Evolutionary conservation across 2,888 invertebrate species (phyloP).

Genomic region (Galeopsomyia nigrocyanea): DNA sequence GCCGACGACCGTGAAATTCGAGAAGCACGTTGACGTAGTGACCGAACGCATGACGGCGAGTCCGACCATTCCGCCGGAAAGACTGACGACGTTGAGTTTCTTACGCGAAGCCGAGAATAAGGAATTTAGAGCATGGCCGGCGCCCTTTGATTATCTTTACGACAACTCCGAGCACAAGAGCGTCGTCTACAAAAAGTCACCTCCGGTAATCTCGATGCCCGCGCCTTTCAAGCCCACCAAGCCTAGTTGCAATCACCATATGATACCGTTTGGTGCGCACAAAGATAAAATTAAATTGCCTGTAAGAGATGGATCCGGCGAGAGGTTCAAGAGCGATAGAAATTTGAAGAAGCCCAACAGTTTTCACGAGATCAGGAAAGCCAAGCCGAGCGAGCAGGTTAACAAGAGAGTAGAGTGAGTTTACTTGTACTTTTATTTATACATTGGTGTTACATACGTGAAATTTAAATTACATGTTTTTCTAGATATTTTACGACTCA

Average conservation of each 20-base stretch:
- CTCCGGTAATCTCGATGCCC: background rate
- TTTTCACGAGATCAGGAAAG: no score
- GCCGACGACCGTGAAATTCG: conserved; percentile 24
- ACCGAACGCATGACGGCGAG: background rate
- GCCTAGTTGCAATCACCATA: conserved; percentile 10
- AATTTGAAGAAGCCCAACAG: background rate
- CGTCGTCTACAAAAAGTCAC: conserved; percentile 14
- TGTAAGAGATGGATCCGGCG: background rate
- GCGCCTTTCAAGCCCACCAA: background rate
- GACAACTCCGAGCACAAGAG: conserved; percentile 56
- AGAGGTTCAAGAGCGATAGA: background rate
- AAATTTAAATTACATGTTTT: background rate
- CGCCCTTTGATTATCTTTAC: conserved; percentile 60
- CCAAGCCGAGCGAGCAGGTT: no score
- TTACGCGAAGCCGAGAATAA: conserved; percentile 45
- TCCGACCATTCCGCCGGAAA: conserved; percentile 39
- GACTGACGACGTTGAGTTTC: conserved; percentile 48
- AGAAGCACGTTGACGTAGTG: background rate
- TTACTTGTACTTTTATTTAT: background rate
- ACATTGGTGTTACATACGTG: background rate
- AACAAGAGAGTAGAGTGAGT: conserved; percentile 8
- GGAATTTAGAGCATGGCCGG: conserved; percentile 57
- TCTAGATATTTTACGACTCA: conserved; percentile 5
- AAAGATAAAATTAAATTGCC: conserved; percentile 3
- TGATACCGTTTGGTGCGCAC: background rate